Evolutionary conservation across 2,113 vertebrate genomes (phyloP), one percentile per base, ranked within the genome.

Genomic region (Percina caprodes): DNA sequence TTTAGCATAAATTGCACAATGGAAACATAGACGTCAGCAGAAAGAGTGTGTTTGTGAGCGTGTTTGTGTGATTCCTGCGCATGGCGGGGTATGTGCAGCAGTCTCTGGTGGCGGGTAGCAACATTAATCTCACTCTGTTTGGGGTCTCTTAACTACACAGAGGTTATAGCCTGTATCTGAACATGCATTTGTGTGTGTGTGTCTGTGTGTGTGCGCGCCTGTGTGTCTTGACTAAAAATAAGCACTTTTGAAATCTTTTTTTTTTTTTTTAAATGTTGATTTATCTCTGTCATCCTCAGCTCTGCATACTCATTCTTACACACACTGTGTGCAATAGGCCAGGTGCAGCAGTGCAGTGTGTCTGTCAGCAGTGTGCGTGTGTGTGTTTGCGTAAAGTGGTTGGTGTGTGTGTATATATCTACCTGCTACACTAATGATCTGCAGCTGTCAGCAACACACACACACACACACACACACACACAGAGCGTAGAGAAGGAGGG

Each of bases 1-100:
- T 91, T 90, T 92, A 87, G 92, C 91, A 92, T 79, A 91, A 92
- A 93, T 54, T 72, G 82, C 85, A 91, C 85, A 87, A 89, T 89
- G 84, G 80, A 90, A 90, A 79, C 65, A 85, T 85, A 82, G 83
- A 91, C 62, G 82, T 92, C 91, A 92, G 92, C 89, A 93, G 63
- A 86, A 79, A 83, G 79, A 35, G 65, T 62, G 62, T 66, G 72
- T 72, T 55, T 72, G 49, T 62, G 52, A 62, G 68, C 75, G 79
- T 79, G 74, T 78, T 59, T 77, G 54, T 77, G 51, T 59, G 60
- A 68, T 39, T 65, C 5, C 16, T 79, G 19, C 13, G 18, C 54
- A 61, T 56, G 74, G 49, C 5, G 24, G 46, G 30, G 56, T 80
- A 30, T 51, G 59, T 74, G 74, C 65, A 79, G 63, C 46, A 73